Percentiles rank a stretch among this genome's conserved stretches.
These are phyloP conservation scores for Clamator glandarius DNA, from an alignment of 2,797 vertebrate species.

Conservation along the genomic window DNA sequence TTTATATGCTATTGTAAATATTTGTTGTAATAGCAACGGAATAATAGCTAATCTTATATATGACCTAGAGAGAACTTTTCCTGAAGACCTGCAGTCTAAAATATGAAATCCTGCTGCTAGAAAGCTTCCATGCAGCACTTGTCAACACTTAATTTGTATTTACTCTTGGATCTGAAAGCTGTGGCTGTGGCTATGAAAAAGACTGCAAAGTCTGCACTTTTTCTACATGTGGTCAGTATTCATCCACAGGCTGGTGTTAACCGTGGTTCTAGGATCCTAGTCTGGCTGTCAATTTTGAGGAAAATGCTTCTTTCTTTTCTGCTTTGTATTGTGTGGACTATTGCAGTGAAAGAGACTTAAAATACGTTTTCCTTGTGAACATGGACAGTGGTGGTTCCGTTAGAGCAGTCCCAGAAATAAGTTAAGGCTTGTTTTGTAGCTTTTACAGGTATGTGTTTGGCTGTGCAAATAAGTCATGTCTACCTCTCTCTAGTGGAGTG, in stretches of 20 bases:
- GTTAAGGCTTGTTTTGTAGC: background rate
- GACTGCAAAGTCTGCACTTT: background rate
- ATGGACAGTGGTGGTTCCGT: background rate
- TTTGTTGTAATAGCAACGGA: background rate
- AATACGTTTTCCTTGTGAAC: background rate
- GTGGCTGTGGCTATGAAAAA: background rate
- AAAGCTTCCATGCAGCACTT: background rate
- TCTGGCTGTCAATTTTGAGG: background rate
- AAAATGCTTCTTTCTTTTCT: background rate
- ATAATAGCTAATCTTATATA: background rate
- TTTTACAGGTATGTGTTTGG: background rate
- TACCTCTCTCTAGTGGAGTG: background rate
- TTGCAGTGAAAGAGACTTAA: background rate
- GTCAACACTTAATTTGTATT: background rate
- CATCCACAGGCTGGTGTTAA: background rate
- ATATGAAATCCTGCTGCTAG: background rate
- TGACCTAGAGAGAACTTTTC: background rate
- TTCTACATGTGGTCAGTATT: background rate
- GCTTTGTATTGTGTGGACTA: rapidly evolving
- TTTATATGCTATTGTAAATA: background rate
- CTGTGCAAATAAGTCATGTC: background rate
- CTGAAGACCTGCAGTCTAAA: background rate
- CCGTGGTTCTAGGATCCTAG: background rate
- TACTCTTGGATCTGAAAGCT: background rate
- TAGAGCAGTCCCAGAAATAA: background rate